Conservation (phyloP, 2,113 vertebrate species). For the Ascaphus truei region DNA sequence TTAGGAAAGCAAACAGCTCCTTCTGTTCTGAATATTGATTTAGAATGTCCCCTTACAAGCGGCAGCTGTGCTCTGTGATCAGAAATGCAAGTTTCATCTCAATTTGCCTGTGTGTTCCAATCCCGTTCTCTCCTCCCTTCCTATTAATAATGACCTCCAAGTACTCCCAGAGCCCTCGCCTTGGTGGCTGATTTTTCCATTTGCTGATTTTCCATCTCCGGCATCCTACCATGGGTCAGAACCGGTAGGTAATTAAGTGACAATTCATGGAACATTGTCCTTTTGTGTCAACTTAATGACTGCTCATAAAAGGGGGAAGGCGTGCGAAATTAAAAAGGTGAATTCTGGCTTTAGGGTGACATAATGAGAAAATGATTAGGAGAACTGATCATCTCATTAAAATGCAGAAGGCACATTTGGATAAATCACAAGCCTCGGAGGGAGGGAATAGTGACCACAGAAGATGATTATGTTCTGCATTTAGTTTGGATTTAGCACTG, state of each 20-base stretch:
- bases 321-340: slow-evolving; percentile 47
- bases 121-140: background rate
- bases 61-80: background rate
- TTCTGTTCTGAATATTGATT: background rate
- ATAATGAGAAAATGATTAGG: slow-evolving; percentile 27
- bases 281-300: slow-evolving; percentile 63
- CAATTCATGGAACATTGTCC: slow-evolving; percentile 48
- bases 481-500: no score
- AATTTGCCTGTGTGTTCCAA: background rate
- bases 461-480: slow-evolving; percentile 41
- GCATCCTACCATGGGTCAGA: slow-evolving; percentile 53
- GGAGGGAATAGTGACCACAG: slow-evolving; percentile 45
- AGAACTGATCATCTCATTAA: slow-evolving; percentile 17
- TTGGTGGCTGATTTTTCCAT: slow-evolving; percentile 18
- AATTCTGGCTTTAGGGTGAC: slow-evolving; percentile 51
- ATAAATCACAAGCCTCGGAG: slow-evolving; percentile 1
- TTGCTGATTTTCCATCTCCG: slow-evolving; percentile 57
- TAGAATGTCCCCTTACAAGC: no score
- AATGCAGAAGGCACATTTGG: slow-evolving; percentile 10
- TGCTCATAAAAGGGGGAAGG: slow-evolving; percentile 57
- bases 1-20: no score
- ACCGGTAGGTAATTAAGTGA: slow-evolving; percentile 59
- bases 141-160: slow-evolving; percentile 28
- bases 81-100: slow-evolving; percentile 3
- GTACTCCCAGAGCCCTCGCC: background rate